phyloP scores from a whole-genome alignment of 2,113 vertebrate genomes.

The Podocnemis expansa region DNA sequence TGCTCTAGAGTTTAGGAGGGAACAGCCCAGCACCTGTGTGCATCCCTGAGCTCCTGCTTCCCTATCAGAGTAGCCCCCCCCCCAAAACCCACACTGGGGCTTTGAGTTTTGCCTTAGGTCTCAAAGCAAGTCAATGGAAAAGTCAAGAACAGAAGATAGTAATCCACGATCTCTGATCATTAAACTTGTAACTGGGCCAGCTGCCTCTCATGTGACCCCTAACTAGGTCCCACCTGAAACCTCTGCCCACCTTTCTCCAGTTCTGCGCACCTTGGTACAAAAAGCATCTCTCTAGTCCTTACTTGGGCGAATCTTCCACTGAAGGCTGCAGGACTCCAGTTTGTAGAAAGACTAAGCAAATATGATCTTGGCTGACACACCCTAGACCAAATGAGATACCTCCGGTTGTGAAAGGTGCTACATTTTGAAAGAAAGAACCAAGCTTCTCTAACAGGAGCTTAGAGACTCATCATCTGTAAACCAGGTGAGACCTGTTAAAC shows the following conservation, averaged over 20 bases:
- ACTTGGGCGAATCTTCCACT: background rate
- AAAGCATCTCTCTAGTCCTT: background rate
- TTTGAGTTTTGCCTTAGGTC: too few relatives aligned
- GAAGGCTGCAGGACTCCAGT: background rate
- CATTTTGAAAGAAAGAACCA: background rate
- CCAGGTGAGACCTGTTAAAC: background rate
- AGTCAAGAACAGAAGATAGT: too few relatives aligned
- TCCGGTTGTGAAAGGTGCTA: background rate
- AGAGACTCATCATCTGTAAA: slow-evolving; percentile 32
- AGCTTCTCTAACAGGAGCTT: slow-evolving; percentile 6
- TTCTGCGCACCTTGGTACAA: fast-evolving
- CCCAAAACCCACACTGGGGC: background rate
- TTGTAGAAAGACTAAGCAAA: background rate
- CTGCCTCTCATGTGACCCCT: too few relatives aligned
- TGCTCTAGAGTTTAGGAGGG: background rate
- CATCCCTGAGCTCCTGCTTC: background rate
- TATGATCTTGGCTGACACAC: background rate
- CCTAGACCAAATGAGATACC: background rate
- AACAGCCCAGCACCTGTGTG: background rate
- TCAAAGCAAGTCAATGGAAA: too few relatives aligned
- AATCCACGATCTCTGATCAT: too few relatives aligned
- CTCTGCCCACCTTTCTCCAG: background rate
- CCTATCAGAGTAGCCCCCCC: background rate
- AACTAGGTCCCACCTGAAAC: background rate
- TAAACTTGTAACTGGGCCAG: too few relatives aligned